Percentiles rank a stretch among this genome's conserved stretches.
phyloP scores from a whole-genome alignment of 2,113 vertebrate genomes.

The Toxotes jaculatrix region DNA sequence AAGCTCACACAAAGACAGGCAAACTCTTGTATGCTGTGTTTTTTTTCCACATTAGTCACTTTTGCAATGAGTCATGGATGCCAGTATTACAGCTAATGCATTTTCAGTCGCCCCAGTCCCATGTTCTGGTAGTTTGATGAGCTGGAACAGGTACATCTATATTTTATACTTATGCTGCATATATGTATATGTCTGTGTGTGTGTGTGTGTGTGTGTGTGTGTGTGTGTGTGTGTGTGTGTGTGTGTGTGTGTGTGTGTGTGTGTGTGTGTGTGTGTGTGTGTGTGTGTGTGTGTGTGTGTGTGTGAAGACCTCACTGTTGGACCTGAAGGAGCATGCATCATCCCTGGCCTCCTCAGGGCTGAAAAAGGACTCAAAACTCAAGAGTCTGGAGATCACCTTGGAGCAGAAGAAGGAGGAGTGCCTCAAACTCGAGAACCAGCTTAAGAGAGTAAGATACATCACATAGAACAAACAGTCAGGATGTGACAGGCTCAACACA shows the following conservation, averaged over 20 bases:
- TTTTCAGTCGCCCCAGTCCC: slow-evolving; percentile 23
- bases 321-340: slow-evolving; percentile 98
- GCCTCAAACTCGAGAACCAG: slow-evolving; percentile 85
- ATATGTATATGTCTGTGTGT: not conserved
- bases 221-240: slow-evolving; percentile 6
- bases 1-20: slow-evolving; percentile 8
- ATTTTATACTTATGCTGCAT: not conserved
- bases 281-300: slow-evolving; percentile 15
- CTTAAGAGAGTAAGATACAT: slow-evolving; percentile 81
- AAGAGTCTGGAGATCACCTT: slow-evolving; percentile 85
- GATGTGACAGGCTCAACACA: not conserved
- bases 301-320: slow-evolving; percentile 88
- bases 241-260: not conserved
- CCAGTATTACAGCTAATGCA: slow-evolving; percentile 19
- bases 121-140: slow-evolving; percentile 21
- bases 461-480: not conserved
- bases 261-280: not conserved
- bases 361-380: slow-evolving; percentile 95
- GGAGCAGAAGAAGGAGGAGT: slow-evolving; percentile 85
- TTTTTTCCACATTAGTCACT: slow-evolving; percentile 10
- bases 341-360: slow-evolving; percentile 94
- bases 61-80: slow-evolving; percentile 30
- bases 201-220: slow-evolving; percentile 14
- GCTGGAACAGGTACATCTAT: not conserved
- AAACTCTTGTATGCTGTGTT: not conserved